Evolutionary conservation across 2,797 vertebrate genomes (phyloP), one percentile per base, ranked within the genome.

Genomic region (Percopsis omiscomaycus): DNA sequence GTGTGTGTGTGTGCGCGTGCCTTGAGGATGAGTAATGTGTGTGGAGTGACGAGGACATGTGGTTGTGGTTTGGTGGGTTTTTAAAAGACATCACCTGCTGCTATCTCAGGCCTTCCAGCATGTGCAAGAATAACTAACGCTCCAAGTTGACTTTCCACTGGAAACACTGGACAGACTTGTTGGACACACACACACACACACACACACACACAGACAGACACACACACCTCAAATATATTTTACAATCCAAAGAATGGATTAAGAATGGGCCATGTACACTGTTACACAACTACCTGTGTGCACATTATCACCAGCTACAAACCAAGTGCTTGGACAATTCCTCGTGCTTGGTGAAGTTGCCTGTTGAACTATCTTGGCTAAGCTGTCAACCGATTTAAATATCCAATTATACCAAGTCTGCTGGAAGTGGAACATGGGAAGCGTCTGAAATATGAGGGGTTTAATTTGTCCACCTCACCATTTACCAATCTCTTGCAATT

Each of bases 71-170:
- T 70, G 75, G 71, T 71, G 82, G 73, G 72, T 85, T 84, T 88
- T 89, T 88, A 87, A 88, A 88, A 86, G 85, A 69, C 79, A 74
- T 89, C 90, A 91, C 90, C 88, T 89, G 88, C 86, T 87, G 66
- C 83, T 45, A 78, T 85, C 77, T 76, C 75, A 75, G 77, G 78
- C 64, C 80, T 78, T 84, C 72, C 82, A 81, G 64, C 78, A 60
- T 60, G 69, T 73, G 82, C 75, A 57, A 81, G 82, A 86, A 87
- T 88, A 88, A 81, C 78, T 81, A 69, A 80, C 44, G 78, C 71
- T 78, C 80, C 83, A 71, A 80, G 68, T 78, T 74, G 69, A 70
- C 83, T 86, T 88, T 87, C 83, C 85, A 85, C 77, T 82, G 76
- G 81, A 79, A 68, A 75, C 78, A 37, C 32, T 37, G 32, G 32